Percentiles rank a stretch among this genome's conserved stretches.
Evolutionary conservation across 2,113 vertebrate genomes (phyloP).

Genomic region (Sakesphorus luctuosus): DNA sequence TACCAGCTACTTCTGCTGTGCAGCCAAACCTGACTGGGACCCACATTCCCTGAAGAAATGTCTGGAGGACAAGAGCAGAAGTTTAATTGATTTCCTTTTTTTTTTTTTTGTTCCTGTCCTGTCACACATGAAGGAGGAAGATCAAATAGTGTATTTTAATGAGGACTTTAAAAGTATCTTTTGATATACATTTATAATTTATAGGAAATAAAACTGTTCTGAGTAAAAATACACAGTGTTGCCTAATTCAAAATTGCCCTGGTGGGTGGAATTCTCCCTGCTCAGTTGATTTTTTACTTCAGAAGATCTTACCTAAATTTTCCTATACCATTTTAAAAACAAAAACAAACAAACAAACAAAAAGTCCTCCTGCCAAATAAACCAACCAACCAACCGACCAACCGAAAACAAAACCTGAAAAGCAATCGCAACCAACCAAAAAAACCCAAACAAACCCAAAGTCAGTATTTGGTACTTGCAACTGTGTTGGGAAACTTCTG

Average conservation of each 20-base stretch:
- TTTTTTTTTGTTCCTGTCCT: background rate
- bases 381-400: too few species aligned
- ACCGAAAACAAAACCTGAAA: background rate
- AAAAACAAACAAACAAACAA: background rate
- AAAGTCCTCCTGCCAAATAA: too few species aligned
- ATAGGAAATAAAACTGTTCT: background rate
- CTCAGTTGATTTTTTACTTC: background rate
- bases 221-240: background rate
- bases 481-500: background rate
- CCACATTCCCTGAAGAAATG: background rate
- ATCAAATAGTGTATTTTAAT: background rate
- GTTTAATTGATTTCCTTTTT: background rate
- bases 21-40: background rate
- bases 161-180: background rate
- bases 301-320: background rate
- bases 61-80: accelerated
- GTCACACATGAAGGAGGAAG: background rate
- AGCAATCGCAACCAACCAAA: background rate
- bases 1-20: background rate
- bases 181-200: background rate
- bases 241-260: background rate
- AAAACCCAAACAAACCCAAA: background rate
- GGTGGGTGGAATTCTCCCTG: background rate
- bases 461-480: background rate
- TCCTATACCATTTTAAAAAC: background rate